Base-by-base conservation (phyloP, 2,888 invertebrate genomes). In the Vesta saturnalis region DNA sequence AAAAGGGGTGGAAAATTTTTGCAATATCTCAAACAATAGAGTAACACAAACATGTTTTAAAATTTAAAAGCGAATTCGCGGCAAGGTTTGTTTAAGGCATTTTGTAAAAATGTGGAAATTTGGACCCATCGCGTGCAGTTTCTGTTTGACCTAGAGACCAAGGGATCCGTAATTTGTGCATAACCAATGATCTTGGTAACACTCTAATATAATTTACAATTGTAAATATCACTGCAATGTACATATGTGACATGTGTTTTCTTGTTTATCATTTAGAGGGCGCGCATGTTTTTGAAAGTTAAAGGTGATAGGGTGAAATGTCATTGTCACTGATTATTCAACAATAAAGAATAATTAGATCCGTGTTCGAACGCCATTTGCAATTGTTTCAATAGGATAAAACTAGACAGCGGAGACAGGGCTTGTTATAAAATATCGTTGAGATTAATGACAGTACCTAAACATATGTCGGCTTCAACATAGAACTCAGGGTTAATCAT, bases 361-460 rank as follows among this genome's bases (percentile, higher is more conserved):
- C 12, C 2, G 43, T 43, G 43, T n/a, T n/a, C n/a, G n/a, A n/a
- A n/a, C n/a, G n/a, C 8, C 12, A 52, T 52, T 49, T 64, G 59
- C 64, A 67, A 62, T 59, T 61, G 64, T 62, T 47, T 62, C 67
- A 63, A 60, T 60, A 35, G 63, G 55, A 64, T 71, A 49, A 72
- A 73, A 71, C 76, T 77, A 79, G 80, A 80, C 80, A 74, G 79
- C 12, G 80, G 79, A 79, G 80, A 79, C 77, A 77, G 76, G 70
- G 65, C 73, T 73, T 76, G 74, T 73, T 76, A 75, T 78, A 55
- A 67, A 75, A 76, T 77, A 81, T 79, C 73, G 79, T 72, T 30
- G 81, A 63, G 80, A 75, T 81, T n/a, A 80, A 81, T 81, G 81
- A 80, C 81, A 79, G 80, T 81, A 81, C 80, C 80, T 76, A 74